Base-by-base conservation (phyloP, 2,888 invertebrate species). In the Sturmia bella region DNA sequence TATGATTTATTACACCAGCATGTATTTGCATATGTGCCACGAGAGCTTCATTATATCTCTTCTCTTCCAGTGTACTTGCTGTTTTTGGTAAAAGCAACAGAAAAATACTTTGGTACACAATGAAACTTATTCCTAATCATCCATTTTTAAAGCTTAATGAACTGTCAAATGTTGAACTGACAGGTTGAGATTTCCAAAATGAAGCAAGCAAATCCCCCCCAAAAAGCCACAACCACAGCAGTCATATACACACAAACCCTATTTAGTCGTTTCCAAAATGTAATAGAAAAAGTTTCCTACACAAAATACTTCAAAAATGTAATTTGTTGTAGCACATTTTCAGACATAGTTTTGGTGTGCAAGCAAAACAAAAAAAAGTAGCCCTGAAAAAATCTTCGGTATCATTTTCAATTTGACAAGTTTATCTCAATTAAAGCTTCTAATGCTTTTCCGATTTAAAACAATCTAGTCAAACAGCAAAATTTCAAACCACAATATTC, bases 111-210 rank as follows among this genome's bases (percentile, higher is more conserved):
- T 32, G 32, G 1, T 32, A 7, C 5, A 32, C 57, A 56, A 15
- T 57, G 19, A 64, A 75, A 75, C 41, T 50, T 66, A 66, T 79
- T 59, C 56, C 54, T 13, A 69, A 69, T 27, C 32, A 69, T 63
- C 27, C 21, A 32, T 69, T 41, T 21, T 13, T 37, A n/a, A 43
- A 68, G 73, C 79, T 79, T 79, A 69, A 79, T 69, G 73, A 79
- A 68, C 79, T 79, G 79, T 79, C 73, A 79, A 74, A 74, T 56
- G 39, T 21, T 69, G 52, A 74, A 80, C 64, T 80, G 80, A 70
- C 80, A 70, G 74, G 41, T 75, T 70, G 64, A 70, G 74, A 52
- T 68, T 64, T 41, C 54, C 45, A 50, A 78, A 57, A 66, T 27
- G 48, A 63, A 45, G 32, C 50, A 37, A 61, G 19, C 32, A 76